phyloP scores from a whole-genome alignment of 2,113 vertebrate genomes.

The Chlorodrepanis virens region DNA sequence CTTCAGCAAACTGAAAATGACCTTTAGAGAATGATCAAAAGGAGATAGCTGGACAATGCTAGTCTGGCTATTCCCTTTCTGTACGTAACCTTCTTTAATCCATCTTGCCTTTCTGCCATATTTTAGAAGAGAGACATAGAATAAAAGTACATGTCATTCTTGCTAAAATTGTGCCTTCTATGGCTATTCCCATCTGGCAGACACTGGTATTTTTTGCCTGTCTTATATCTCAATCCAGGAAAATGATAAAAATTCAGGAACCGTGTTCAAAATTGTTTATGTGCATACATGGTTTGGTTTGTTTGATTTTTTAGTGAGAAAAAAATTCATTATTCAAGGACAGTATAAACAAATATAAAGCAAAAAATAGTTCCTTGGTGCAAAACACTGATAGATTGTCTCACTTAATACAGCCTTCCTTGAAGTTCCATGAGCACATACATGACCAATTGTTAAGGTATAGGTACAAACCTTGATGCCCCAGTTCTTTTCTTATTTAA shows the following conservation, averaged over 20 bases:
- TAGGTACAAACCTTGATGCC: not conserved
- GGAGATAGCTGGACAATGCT: not conserved
- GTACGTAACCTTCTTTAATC: not conserved
- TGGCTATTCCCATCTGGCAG: not conserved
- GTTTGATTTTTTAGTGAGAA: not conserved
- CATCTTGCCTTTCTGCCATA: not conserved
- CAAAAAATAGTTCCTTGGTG: not conserved
- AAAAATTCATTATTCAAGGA: not conserved
- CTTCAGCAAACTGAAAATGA: not conserved
- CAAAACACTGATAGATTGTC: not conserved
- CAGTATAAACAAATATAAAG: not conserved
- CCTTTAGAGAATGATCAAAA: not conserved
- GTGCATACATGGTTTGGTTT: not conserved
- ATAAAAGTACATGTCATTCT: not conserved
- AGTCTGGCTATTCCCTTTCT: not conserved
- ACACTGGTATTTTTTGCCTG: not conserved
- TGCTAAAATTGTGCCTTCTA: not conserved
- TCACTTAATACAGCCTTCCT: not conserved
- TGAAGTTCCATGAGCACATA: not conserved
- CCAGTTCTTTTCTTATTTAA: not conserved
- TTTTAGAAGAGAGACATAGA: not conserved
- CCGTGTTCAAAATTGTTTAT: not conserved
- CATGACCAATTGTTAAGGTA: not conserved
- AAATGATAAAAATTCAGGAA: not conserved
- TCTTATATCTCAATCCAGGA: not conserved